These are phyloP conservation scores for Nowickia ferox DNA, from an alignment of 2,888 invertebrate genomes.

Conservation along the genomic window DNA sequence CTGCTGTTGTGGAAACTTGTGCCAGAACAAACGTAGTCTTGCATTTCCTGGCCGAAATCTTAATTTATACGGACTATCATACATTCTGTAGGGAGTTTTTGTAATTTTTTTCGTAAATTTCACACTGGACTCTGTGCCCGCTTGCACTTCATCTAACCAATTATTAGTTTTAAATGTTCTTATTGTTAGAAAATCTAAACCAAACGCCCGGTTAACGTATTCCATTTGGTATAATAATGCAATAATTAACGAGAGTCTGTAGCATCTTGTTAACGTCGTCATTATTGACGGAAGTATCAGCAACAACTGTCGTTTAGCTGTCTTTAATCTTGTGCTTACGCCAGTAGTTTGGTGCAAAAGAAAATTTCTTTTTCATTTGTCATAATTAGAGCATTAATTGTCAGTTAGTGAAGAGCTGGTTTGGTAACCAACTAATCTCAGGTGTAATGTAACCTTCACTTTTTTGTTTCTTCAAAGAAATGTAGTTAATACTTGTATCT, in stretches of 20 bases:
- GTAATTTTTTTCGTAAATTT: slow-evolving; percentile 68
- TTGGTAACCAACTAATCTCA: slow-evolving; percentile 72
- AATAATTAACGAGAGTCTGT: slow-evolving; percentile 49
- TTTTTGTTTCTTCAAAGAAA: slow-evolving; percentile 65
- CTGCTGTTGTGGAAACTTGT: slow-evolving; percentile 75
- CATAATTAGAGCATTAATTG: slow-evolving; percentile 82
- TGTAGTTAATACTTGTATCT: not conserved
- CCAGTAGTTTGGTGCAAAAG: slow-evolving; percentile 31
- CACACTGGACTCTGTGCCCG: slow-evolving; percentile 6
- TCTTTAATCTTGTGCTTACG: slow-evolving; percentile 23
- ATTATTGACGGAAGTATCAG: slow-evolving; percentile 79
- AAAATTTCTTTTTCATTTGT: slow-evolving; percentile 75
- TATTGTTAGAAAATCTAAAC: slow-evolving; percentile 76
- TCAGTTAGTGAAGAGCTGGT: slow-evolving; percentile 71
- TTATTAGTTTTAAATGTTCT: slow-evolving; percentile 32
- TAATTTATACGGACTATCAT: slow-evolving; percentile 76
- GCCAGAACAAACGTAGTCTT: slow-evolving; percentile 74
- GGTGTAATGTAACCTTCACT: slow-evolving; percentile 79
- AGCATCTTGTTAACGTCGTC: slow-evolving; percentile 74
- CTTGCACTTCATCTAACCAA: slow-evolving; percentile 48
- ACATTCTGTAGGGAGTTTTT: slow-evolving; percentile 34
- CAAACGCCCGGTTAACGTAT: slow-evolving; percentile 36
- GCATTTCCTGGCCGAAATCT: slow-evolving; percentile 75
- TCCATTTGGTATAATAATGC: slow-evolving; percentile 27
- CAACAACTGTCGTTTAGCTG: slow-evolving; percentile 73